These are phyloP conservation scores for Sebastes vulpes DNA, from an alignment of 2,797 vertebrate species.

Conservation along the genomic window DNA sequence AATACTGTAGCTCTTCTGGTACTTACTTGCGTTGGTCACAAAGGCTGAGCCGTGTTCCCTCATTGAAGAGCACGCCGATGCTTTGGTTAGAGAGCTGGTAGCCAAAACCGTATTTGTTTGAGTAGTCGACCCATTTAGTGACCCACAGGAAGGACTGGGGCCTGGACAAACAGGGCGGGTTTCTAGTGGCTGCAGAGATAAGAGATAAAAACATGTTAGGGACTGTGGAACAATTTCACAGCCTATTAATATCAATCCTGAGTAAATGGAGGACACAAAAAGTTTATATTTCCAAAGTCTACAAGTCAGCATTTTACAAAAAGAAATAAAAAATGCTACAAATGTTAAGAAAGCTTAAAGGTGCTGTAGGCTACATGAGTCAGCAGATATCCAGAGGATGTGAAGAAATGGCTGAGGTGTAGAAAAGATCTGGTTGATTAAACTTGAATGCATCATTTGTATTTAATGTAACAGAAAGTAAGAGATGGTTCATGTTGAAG, in stretches of 20 bases:
- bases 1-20: background rate
- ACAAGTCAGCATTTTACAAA: background rate
- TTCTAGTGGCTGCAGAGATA: slow-evolving; percentile 88
- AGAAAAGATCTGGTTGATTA: slow-evolving; percentile 12
- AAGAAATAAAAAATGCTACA: background rate
- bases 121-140: slow-evolving; percentile 99
- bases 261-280: background rate
- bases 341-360: background rate
- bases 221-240: background rate
- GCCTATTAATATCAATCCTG: background rate
- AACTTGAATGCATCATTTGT: slow-evolving; percentile 9
- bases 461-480: background rate
- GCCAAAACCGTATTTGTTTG: slow-evolving; percentile 98
- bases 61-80: slow-evolving; percentile 96
- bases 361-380: background rate
- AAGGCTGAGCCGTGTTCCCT: slow-evolving; percentile 94
- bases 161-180: slow-evolving; percentile 91
- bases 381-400: slow-evolving; percentile 31
- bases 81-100: slow-evolving; percentile 97
- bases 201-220: background rate
- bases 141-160: slow-evolving; percentile 96
- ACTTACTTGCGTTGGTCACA: slow-evolving; percentile 93
- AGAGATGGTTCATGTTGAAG: background rate
- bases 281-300: background rate
- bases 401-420: slow-evolving; percentile 3